Base-by-base conservation (phyloP, 1,140 invertebrate genomes). In the Drosophila ambigua region DNA sequence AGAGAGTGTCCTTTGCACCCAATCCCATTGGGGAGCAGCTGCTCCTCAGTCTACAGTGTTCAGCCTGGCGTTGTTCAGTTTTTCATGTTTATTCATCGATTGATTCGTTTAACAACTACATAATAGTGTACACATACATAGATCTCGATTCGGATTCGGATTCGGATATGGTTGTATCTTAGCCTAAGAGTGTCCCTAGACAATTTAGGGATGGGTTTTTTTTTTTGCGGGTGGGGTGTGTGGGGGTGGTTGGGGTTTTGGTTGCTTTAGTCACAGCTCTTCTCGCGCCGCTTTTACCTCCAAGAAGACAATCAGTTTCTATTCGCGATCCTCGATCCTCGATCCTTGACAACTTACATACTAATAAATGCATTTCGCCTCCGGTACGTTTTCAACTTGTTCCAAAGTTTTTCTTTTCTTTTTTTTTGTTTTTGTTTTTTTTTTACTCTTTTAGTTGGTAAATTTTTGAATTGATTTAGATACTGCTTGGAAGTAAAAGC, bases 301-400 rank as follows among this genome's bases (percentile, higher is more conserved):
- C 82, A 83, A 83, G 49, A 72, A 63, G 66, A 58, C 23, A 49
- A 51, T 59, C 31, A 31, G 31, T 73, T 52, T 50, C 50, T 49
- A 49, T 41, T 69, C 50, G 60, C 52, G 51, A 65, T 53, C 77
- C 63, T 76, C 52, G 51, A 65, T 53, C 77, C 63, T 76, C 64
- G 64, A 59, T 50, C 64, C 20, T 39, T 39, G 35, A 39, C 35
- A 63, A 74, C 87, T 90, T 87, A 90, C 58, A 58, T 20, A 72
- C 79, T 90, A 90, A 90, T 90, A 90, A 90, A 90, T 90, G 88
- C 88, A 90, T 79, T 83, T 90, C 67, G 85, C 67, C 74, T 90
- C 88, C 79, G 88, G 87, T 90, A 90, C 88, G 87, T 87, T 87
- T 84, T 77, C 50, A 89, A 79, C 51, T 58, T 16, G 39, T 59